These are phyloP conservation scores for Rhinolophus ferrumequinum DNA, from an alignment of 2,113 vertebrate species.

Conservation along the genomic window DNA sequence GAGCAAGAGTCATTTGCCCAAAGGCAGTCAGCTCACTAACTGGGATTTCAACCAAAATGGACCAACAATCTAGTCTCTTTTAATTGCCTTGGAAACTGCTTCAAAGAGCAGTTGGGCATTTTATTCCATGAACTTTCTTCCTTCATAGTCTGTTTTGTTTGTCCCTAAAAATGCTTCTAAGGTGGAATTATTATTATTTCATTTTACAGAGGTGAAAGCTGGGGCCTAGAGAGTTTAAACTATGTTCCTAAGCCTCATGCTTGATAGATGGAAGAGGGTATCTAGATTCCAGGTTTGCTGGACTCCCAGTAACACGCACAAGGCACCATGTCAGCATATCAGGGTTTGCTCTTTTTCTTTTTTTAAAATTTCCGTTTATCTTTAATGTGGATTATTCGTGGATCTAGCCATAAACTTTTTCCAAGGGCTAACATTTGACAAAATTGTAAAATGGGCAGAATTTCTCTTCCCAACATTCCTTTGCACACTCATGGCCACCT, in stretches of 20 bases:
- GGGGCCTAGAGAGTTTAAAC: background rate
- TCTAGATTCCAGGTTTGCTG: background rate
- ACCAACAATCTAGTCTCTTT: background rate
- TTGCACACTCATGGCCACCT: accelerated
- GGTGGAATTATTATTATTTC: background rate
- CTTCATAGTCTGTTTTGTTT: background rate
- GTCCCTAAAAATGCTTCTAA: background rate
- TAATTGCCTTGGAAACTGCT: background rate
- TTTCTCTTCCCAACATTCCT: background rate
- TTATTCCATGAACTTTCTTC: background rate
- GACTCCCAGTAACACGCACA: accelerated
- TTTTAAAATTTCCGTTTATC: background rate
- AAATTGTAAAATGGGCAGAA: background rate
- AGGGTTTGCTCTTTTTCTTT: background rate
- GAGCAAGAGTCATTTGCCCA: background rate
- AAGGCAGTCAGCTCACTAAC: background rate
- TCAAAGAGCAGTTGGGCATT: background rate
- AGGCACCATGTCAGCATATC: accelerated
- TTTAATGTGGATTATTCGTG: background rate
- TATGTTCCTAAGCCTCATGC: background rate
- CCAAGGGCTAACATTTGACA: background rate
- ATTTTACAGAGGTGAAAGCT: background rate
- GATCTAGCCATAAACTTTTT: background rate
- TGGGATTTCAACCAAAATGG: background rate
- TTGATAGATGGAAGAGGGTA: accelerated